Evolutionary conservation across 2,888 invertebrate genomes (phyloP).

Genomic region (Clanis bilineata): DNA sequence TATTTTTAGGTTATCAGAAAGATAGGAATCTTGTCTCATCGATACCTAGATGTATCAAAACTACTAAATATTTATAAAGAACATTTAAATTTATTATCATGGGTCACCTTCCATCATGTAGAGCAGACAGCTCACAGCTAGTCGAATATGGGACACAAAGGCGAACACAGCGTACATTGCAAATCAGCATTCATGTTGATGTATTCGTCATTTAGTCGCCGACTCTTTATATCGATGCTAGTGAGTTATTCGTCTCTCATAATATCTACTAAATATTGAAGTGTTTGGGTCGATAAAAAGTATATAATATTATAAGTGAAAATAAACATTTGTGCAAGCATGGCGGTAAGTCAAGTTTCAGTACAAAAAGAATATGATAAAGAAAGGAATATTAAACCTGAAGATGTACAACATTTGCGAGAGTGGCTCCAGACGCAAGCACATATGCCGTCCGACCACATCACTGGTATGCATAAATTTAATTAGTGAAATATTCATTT

Average conservation of each 20-base stretch:
- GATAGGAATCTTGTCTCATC: not conserved
- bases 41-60: too few relatives aligned
- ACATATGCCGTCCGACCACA: slow-evolving; percentile 78
- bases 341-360: slow-evolving; percentile 37
- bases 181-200: slow-evolving; percentile 11
- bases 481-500: slow-evolving; percentile 12
- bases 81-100: not conserved
- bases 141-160: slow-evolving; percentile 13
- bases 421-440: slow-evolving; percentile 84
- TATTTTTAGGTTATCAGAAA: not conserved
- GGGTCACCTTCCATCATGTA: not conserved
- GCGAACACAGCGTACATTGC: slow-evolving; percentile 1
- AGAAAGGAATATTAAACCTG: slow-evolving; percentile 78
- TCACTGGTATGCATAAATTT: slow-evolving; percentile 60
- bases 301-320: slow-evolving; percentile 19
- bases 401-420: slow-evolving; percentile 79
- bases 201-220: slow-evolving; percentile 27
- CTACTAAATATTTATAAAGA: not conserved
- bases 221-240: slow-evolving; percentile 17
- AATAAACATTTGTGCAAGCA: slow-evolving; percentile 26
- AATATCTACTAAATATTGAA: not conserved
- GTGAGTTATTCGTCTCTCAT: not conserved
- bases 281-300: not conserved
- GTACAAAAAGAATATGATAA: slow-evolving; percentile 76
- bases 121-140: too few relatives aligned